Base-by-base conservation (phyloP, 30 jellyfish, hydroid and myxozoan species). In the Cassiopea andromeda region DNA sequence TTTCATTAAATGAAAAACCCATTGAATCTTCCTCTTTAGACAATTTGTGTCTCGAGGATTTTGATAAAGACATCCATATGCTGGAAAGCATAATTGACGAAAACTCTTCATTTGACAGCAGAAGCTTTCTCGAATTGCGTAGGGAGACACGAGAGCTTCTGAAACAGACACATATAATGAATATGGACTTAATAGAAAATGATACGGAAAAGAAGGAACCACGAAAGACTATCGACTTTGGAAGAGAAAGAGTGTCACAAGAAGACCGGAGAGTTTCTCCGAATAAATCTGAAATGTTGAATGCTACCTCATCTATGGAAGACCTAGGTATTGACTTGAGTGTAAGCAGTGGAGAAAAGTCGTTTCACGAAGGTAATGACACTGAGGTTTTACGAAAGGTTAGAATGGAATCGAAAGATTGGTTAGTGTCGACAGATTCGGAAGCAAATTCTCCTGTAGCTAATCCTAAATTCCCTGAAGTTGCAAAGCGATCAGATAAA, bases 301-400 rank as follows among this genome's bases (percentile, higher is more conserved):
- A 48, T 1, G 18, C 17, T n/a, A 59, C 73, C 7, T 64, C 81
- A 9, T 81, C 82, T 61, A 15, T 45, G 5, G 90, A 81, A 16
- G 90, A 81, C 59, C 81, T 81, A 5, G 90, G 90, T 19, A 81
- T 81, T 45, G 90, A 81, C 46, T 58, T 67, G 82, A 68, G 86
- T 38, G 3, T 57, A 14, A 15, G 86, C 54, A 77, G 86, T 0
- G 74, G 5, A 17, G 86, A 50, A 47, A 48, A 7, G 38, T 77
- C 86, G 0, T 54, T 47, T 9, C 16, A 10, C 49, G 86, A 9
- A 19, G 48, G 8, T 27, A 1, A 49, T 15, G 15, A 50, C 59
- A n/a, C 72, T n/a, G 86, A 61, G 18, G 49, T 49, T 27, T 12
- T 77, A 44, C 58, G 49, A 17, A 13, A 14, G 69, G 17, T 16